A percentile compares a stretch with the other conserved stretches of the same genome.
Conservation (phyloP, 2,888 invertebrate genomes). For the Galerucella calmariensis region DNA sequence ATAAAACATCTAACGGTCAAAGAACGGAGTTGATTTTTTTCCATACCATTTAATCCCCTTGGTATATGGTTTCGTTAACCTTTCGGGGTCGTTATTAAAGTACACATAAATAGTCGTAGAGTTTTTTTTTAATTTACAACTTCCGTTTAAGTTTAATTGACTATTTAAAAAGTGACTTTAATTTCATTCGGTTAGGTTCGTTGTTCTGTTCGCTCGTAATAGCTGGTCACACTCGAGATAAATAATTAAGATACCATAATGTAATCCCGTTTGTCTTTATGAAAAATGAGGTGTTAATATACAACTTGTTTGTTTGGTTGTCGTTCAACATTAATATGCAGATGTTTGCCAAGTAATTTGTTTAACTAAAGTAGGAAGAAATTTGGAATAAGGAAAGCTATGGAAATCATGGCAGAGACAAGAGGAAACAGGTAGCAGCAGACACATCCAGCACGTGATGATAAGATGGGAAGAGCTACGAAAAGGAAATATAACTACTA, state of each 20-base stretch:
- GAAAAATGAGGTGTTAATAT: background rate
- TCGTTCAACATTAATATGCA: background rate
- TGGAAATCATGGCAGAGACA: background rate
- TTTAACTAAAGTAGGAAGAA: no score
- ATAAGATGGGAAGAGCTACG: no score
- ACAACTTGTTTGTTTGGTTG: background rate
- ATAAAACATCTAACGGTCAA: constrained; percentile 5
- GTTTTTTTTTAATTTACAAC: constrained; percentile 54
- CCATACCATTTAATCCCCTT: constrained; percentile 30
- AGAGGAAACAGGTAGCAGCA: no score
- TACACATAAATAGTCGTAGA: background rate
- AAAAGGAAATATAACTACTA: no score
- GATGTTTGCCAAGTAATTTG: no score
- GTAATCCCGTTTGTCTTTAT: background rate
- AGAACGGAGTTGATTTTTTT: constrained; percentile 17
- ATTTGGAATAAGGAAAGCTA: no score
- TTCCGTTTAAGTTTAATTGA: constrained; percentile 54
- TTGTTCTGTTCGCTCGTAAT: background rate
- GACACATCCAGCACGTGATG: no score
- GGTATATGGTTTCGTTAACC: constrained; percentile 24
- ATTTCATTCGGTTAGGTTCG: constrained; percentile 48
- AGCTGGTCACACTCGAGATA: constrained; percentile 34
- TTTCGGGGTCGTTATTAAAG: constrained; percentile 14
- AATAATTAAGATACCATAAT: constrained; percentile 20
- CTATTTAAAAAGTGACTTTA: constrained; percentile 48